Conservation (phyloP, 2,113 vertebrate genomes). For the Acinonyx jubatus region DNA sequence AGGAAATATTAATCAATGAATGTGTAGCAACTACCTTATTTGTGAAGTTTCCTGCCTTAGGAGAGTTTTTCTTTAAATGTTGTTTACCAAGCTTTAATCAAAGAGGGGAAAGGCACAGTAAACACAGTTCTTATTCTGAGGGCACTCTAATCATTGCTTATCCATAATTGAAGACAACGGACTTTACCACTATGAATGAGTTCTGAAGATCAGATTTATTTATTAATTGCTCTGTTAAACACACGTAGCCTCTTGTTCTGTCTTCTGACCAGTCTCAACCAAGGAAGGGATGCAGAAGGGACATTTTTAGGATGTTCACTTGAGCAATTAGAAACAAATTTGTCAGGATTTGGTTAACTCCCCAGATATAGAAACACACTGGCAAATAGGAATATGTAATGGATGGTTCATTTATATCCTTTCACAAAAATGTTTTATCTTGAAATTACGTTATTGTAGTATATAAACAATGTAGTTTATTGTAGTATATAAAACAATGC, state of each 20-base stretch:
- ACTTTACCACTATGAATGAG: background rate
- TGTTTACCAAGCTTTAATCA: background rate
- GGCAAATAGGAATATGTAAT: background rate
- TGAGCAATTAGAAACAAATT: constrained; percentile 24
- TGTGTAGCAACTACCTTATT: background rate
- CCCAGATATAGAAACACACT: background rate
- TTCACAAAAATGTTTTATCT: constrained; percentile 18
- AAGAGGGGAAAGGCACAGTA: background rate
- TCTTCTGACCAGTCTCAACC: background rate
- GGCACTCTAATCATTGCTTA: background rate
- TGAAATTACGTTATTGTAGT: constrained; percentile 9
- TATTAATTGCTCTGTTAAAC: background rate
- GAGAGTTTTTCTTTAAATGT: background rate
- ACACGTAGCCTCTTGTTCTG: background rate
- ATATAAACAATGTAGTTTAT: no score
- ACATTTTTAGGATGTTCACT: background rate
- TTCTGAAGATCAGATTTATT: background rate
- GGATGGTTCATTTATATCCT: background rate
- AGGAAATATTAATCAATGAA: constrained; percentile 12
- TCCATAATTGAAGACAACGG: background rate
- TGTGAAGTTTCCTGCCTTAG: background rate
- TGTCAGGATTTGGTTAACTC: constrained; percentile 4
- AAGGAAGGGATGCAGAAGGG: background rate
- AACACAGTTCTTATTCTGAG: background rate
- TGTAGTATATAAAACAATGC: background rate